Conservation (phyloP, 2,113 vertebrate genomes). For the Mastomys coucha region DNA sequence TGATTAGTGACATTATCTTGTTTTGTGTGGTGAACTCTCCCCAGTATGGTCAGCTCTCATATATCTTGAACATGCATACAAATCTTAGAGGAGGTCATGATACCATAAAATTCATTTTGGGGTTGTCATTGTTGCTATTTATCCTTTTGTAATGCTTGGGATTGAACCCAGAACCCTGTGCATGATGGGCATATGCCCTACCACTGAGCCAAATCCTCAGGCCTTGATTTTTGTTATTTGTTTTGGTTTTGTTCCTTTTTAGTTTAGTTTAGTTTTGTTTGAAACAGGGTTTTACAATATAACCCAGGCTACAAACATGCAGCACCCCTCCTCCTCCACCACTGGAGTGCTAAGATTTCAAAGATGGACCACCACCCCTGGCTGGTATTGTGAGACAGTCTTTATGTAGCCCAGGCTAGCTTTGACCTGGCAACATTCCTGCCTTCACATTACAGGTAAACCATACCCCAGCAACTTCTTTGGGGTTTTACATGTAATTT, state of each 20-base stretch:
- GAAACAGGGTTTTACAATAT: background rate
- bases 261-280: background rate
- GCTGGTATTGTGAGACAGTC: background rate
- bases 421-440: background rate
- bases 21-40: background rate
- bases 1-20: background rate
- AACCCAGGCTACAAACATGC: background rate
- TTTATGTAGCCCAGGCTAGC: background rate
- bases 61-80: background rate
- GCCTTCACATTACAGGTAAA: background rate
- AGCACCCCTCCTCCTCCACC: background rate
- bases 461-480: background rate
- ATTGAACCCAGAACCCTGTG: background rate
- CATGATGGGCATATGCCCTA: background rate
- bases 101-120: background rate
- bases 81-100: constrained; percentile 3
- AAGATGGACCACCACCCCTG: background rate
- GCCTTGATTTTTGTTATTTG: background rate
- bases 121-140: background rate
- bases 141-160: background rate
- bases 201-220: background rate
- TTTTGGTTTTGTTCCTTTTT: background rate
- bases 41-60: background rate
- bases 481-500: constrained; percentile 41
- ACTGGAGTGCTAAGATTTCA: background rate